phyloP scores from a whole-genome alignment of 2,888 invertebrate genomes.

The Ganaspis brasiliensis region DNA sequence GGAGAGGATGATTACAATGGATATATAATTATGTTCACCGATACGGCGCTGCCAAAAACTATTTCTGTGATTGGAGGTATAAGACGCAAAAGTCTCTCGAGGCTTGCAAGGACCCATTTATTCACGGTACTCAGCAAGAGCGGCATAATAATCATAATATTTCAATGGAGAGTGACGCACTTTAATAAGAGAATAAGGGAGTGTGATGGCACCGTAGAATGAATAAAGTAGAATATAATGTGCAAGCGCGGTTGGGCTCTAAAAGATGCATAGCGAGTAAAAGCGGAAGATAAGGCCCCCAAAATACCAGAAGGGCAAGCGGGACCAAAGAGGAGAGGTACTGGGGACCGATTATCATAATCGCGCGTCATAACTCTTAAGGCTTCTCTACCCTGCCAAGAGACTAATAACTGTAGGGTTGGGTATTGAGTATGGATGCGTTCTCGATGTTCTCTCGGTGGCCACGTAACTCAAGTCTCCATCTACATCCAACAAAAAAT shows the following conservation, averaged over 20 bases:
- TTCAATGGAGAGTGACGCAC: slow-evolving; percentile 57
- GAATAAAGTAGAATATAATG: slow-evolving; percentile 74
- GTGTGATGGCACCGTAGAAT: slow-evolving; percentile 52
- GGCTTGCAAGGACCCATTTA: slow-evolving; percentile 50
- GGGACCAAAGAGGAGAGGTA: slow-evolving; percentile 43
- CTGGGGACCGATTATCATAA: slow-evolving; percentile 71
- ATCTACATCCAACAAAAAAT: slow-evolving; percentile 22
- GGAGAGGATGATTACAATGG: slow-evolving; percentile 31
- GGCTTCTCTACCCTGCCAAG: slow-evolving; percentile 56
- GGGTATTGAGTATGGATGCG: slow-evolving; percentile 38
- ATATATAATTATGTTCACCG: slow-evolving; percentile 39
- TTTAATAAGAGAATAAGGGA: slow-evolving; percentile 58
- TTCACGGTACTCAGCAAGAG: slow-evolving; percentile 54
- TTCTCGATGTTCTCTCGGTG: slow-evolving; percentile 32
- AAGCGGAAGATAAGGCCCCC: slow-evolving; percentile 57
- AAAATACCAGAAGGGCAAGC: slow-evolving; percentile 44
- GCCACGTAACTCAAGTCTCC: slow-evolving; percentile 34
- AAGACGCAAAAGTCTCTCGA: background rate
- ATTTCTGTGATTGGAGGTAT: slow-evolving; percentile 57
- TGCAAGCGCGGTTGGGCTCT: slow-evolving; percentile 58
- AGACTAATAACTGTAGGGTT: slow-evolving; percentile 43
- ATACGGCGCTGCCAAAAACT: slow-evolving; percentile 54
- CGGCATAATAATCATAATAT: slow-evolving; percentile 62
- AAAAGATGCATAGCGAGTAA: slow-evolving; percentile 59
- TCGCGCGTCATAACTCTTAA: slow-evolving; percentile 71